These are phyloP conservation scores for Beris morrisii DNA, from an alignment of 2,888 invertebrate species.

Conservation along the genomic window DNA sequence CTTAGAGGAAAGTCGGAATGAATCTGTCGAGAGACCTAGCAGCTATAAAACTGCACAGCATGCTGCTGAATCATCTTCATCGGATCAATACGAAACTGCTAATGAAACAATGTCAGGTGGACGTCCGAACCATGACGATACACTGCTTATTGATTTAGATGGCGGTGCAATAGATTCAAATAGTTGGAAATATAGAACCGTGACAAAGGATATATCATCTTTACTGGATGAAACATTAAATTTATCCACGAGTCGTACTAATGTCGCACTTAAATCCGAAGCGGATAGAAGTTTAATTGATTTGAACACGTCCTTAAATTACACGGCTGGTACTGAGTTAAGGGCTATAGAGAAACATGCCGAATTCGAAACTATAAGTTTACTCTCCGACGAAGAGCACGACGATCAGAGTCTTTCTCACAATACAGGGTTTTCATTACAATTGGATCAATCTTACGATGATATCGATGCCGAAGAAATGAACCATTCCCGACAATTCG, in stretches of 20 bases:
- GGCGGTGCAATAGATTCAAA: conserved; percentile 30
- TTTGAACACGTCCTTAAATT: not conserved
- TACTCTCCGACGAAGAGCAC: conserved; percentile 43
- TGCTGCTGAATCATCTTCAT: conserved; percentile 35
- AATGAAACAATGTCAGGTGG: conserved; percentile 42
- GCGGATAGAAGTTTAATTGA: not conserved
- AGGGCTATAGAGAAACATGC: too few species aligned
- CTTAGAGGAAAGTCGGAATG: conserved; percentile 45
- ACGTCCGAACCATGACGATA: conserved; percentile 26
- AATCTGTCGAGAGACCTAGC: not conserved
- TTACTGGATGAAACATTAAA: conserved; percentile 1
- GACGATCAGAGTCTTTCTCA: conserved; percentile 10
- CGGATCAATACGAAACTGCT: conserved; percentile 49
- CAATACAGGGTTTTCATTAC: conserved; percentile 12
- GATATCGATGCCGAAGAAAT: conserved; percentile 28
- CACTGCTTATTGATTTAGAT: conserved; percentile 36
- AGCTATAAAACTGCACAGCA: not conserved
- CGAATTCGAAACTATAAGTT: conserved; percentile 28
- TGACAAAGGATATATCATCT: not conserved
- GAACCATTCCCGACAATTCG: conserved; percentile 49
- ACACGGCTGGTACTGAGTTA: too few species aligned
- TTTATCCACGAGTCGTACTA: not conserved
- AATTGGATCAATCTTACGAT: not conserved
- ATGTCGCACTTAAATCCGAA: not conserved
- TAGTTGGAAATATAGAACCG: not conserved